phyloP scores from a whole-genome alignment of 1,140 invertebrate genomes.

The Holotrichia oblita region DNA sequence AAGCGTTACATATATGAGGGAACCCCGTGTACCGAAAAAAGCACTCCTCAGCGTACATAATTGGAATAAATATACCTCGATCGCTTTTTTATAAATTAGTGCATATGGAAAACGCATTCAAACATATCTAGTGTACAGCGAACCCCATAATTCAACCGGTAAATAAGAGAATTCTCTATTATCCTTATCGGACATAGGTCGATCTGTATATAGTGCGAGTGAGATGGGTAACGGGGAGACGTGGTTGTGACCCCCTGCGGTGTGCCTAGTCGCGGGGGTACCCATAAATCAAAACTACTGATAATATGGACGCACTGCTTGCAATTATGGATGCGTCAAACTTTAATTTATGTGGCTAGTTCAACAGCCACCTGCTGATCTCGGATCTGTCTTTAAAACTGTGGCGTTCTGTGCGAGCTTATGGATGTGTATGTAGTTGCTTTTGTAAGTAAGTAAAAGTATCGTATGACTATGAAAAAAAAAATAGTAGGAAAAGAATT shows the following conservation, averaged over 20 bases:
- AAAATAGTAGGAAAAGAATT: not conserved
- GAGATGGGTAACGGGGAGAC: constrained; percentile 52
- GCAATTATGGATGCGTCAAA: constrained; percentile 59
- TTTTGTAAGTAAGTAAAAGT: not conserved
- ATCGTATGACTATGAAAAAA: not conserved
- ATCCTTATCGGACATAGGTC: constrained; percentile 37
- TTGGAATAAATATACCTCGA: constrained; percentile 48
- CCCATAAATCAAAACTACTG: constrained; percentile 58
- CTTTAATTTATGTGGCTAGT: constrained; percentile 55
- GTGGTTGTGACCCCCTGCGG: constrained; percentile 49
- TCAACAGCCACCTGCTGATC: constrained; percentile 52
- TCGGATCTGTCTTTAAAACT: constrained; percentile 46
- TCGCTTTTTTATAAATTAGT: constrained; percentile 50
- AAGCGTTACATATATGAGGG: not conserved
- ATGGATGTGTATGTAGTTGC: not conserved
- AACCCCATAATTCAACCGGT: constrained; percentile 40
- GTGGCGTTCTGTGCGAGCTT: constrained; percentile 19
- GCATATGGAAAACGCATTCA: constrained; percentile 51
- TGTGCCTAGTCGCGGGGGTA: constrained; percentile 48
- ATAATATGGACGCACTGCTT: constrained; percentile 55
- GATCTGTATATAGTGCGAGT: not conserved
- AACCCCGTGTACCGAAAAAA: constrained; percentile 14
- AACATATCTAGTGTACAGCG: constrained; percentile 16
- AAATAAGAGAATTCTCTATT: constrained; percentile 43
- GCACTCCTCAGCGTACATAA: constrained; percentile 44